phyloP scores from a whole-genome alignment of 2,797 vertebrate species.

The Arremon aurantiirostris region DNA sequence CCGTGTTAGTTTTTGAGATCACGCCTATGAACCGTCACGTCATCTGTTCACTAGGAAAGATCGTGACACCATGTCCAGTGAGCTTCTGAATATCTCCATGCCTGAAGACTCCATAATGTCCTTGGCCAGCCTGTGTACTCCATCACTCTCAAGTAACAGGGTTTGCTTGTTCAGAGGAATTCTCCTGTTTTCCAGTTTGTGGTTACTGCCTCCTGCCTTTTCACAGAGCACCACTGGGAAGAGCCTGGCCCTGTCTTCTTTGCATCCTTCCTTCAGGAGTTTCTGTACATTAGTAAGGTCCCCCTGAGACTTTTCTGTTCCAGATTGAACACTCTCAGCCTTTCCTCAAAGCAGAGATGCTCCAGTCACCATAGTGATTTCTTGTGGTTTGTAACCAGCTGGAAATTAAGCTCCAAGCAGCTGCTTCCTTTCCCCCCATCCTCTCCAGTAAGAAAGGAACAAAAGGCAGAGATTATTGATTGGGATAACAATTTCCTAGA shows the following conservation, averaged over 20 bases:
- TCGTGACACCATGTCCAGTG: neutral
- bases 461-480: neutral
- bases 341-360: neutral
- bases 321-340: neutral
- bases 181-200: neutral
- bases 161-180: neutral
- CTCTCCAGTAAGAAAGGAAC: neutral
- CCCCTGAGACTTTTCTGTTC: neutral
- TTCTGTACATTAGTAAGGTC: neutral
- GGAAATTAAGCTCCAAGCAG: neutral
- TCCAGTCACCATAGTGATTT: neutral
- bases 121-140: neutral
- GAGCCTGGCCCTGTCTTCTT: neutral
- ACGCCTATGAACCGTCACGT: too few relatives aligned
- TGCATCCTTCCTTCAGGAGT: neutral
- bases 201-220: neutral
- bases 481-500: neutral
- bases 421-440: accelerated
- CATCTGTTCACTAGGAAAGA: too few relatives aligned
- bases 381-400: neutral
- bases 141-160: neutral
- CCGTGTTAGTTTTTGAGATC: too few relatives aligned
- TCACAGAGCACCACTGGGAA: neutral
- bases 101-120: neutral
- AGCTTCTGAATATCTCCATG: neutral